phyloP scores from a whole-genome alignment of 2,797 vertebrate species.

The Siniperca obscura region DNA sequence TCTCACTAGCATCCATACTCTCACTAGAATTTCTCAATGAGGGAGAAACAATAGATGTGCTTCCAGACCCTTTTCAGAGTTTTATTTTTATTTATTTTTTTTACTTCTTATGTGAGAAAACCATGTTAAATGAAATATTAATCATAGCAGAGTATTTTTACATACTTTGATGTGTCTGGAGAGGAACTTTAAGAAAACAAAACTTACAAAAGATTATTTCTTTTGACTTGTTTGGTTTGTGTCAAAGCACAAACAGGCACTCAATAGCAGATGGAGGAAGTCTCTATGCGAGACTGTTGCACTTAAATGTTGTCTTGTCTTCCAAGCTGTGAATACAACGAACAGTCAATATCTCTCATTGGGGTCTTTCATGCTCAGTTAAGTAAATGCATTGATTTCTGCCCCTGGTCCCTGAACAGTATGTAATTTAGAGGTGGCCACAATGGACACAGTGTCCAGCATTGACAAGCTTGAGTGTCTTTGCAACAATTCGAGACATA shows the following conservation, averaged over 20 bases:
- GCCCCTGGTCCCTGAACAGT: constrained; percentile 83
- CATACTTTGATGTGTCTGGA: too few species aligned
- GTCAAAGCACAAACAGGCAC: constrained; percentile 52
- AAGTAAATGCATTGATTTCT: constrained; percentile 90
- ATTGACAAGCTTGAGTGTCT: constrained; percentile 87
- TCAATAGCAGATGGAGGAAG: constrained; percentile 73
- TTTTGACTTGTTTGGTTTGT: constrained; percentile 56
- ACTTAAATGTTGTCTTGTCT: constrained; percentile 78
- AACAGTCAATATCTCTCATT: constrained; percentile 83
- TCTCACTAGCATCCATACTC: too few species aligned
- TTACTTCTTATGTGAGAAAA: too few species aligned
- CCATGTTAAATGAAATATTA: too few species aligned
- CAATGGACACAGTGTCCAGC: constrained; percentile 84
- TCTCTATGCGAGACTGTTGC: constrained; percentile 72
- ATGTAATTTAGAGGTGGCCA: constrained; percentile 84
- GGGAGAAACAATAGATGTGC: too few species aligned
- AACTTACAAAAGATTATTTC: constrained; percentile 57
- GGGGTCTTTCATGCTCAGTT: constrained; percentile 89
- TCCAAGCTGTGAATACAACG: constrained; percentile 76
- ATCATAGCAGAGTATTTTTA: too few species aligned
- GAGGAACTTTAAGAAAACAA: background rate
- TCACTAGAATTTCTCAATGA: too few species aligned
- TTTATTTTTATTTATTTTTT: too few species aligned
- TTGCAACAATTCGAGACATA: constrained; percentile 82
- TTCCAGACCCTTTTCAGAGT: too few species aligned